Conservation (phyloP, 2,888 invertebrate genomes). For the Stenodema calcarata region DNA sequence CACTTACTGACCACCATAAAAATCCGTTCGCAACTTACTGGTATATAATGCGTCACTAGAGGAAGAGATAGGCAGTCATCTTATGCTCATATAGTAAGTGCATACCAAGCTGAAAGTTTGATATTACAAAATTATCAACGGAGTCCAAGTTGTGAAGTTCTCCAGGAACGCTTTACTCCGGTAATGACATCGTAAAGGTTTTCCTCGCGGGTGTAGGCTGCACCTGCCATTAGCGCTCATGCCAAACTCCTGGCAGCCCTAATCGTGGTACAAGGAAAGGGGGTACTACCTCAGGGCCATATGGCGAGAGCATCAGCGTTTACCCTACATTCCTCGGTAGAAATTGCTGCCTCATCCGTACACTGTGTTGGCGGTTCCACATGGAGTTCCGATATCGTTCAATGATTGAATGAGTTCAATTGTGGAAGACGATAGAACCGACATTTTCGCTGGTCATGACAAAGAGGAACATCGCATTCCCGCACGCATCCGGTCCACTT, state of each 20-base stretch:
- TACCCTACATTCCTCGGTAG: constrained; percentile 5
- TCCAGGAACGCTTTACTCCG: not conserved
- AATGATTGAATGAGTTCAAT: too few species aligned
- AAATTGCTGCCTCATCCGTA: not conserved
- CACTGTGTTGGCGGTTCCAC: not conserved
- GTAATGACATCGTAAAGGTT: not conserved
- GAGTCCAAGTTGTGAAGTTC: not conserved
- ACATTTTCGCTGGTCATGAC: not conserved
- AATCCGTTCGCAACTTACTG: too few species aligned
- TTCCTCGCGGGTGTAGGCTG: not conserved
- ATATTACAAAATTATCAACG: not conserved
- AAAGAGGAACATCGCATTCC: not conserved
- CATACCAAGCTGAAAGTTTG: not conserved
- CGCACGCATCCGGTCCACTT: not conserved
- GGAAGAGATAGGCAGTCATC: not conserved
- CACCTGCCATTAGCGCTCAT: not conserved
- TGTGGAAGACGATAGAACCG: not conserved
- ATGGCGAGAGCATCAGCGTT: not conserved
- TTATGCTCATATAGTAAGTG: not conserved
- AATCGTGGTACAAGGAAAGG: not conserved
- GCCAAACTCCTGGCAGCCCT: not conserved
- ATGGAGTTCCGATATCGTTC: not conserved
- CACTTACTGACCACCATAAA: too few species aligned
- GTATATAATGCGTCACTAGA: too few species aligned
- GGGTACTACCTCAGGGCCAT: not conserved